Conservation (phyloP, 2,113 vertebrate genomes). For the Polypterus senegalus region DNA sequence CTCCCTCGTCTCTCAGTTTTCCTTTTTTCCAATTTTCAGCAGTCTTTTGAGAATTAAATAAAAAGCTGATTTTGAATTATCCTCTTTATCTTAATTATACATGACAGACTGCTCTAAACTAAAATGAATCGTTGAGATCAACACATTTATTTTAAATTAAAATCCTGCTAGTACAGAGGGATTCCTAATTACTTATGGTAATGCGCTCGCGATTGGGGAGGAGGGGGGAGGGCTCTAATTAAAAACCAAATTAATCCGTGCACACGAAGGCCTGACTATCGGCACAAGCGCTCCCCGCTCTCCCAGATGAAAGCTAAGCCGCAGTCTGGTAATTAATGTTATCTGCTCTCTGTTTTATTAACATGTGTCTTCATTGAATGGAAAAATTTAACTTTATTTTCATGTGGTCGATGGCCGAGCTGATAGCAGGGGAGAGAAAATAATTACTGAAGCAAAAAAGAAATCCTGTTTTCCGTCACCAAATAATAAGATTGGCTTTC, state of each 20-base stretch:
- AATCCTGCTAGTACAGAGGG: constrained; percentile 33
- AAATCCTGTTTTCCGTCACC: constrained; percentile 10
- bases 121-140: constrained; percentile 46
- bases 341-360: constrained; percentile 56
- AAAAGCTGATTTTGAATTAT: constrained; percentile 22
- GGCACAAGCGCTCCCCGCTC: constrained; percentile 14
- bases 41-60: constrained; percentile 31
- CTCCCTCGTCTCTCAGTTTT: background rate
- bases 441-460: constrained; percentile 26
- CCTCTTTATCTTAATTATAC: constrained; percentile 50
- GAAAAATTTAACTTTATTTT: constrained; percentile 37
- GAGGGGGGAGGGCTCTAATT: constrained; percentile 37
- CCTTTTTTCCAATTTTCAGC: constrained; percentile 12
- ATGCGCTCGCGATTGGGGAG: constrained; percentile 27
- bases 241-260: constrained; percentile 52
- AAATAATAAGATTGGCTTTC: constrained; percentile 8
- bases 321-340: constrained; percentile 57
- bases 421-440: constrained; percentile 38
- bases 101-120: constrained; percentile 43
- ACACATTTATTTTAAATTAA: constrained; percentile 42
- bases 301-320: constrained; percentile 32
- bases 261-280: constrained; percentile 30
- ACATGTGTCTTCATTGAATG: constrained; percentile 53
- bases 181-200: constrained; percentile 56
- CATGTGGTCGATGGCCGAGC: constrained; percentile 34